These are phyloP conservation scores for Paratilapia polleni DNA, from an alignment of 2,113 vertebrate species.

Conservation along the genomic window DNA sequence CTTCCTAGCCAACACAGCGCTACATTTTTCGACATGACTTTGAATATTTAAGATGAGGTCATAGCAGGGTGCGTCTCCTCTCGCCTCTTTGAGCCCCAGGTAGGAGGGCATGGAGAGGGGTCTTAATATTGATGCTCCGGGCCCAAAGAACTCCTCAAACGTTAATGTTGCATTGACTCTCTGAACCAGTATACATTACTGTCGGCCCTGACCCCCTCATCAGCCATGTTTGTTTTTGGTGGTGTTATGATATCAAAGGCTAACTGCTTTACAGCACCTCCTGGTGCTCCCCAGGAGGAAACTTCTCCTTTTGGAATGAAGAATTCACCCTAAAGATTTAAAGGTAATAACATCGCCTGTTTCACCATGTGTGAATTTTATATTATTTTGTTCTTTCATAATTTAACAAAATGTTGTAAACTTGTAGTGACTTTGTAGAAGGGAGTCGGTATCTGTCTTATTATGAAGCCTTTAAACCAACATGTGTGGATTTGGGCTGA, in stretches of 20 bases:
- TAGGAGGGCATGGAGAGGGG: constrained; percentile 35
- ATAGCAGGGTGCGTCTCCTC: constrained; percentile 49
- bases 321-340: constrained; percentile 64
- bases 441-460: constrained; percentile 16
- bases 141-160: constrained; percentile 48
- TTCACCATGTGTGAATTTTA: constrained; percentile 41
- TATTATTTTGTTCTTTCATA: constrained; percentile 45
- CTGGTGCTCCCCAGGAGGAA: constrained; percentile 78
- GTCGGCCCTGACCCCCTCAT: constrained; percentile 58
- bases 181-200: constrained; percentile 49
- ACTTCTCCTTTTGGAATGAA: constrained; percentile 55
- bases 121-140: constrained; percentile 55
- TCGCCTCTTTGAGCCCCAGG: constrained; percentile 50
- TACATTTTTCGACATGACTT: constrained; percentile 43
- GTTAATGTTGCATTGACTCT: constrained; percentile 65
- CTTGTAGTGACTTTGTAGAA: constrained; percentile 6
- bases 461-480: constrained; percentile 16
- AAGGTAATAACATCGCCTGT: constrained; percentile 60
- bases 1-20: constrained; percentile 23
- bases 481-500: neutral
- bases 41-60: constrained; percentile 50
- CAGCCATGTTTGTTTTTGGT: constrained; percentile 80
- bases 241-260: constrained; percentile 75
- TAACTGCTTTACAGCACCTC: constrained; percentile 80
- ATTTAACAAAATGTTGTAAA: constrained; percentile 56